Base-by-base conservation (phyloP, 2,888 invertebrate genomes). In the Odontomyia ornata region DNA sequence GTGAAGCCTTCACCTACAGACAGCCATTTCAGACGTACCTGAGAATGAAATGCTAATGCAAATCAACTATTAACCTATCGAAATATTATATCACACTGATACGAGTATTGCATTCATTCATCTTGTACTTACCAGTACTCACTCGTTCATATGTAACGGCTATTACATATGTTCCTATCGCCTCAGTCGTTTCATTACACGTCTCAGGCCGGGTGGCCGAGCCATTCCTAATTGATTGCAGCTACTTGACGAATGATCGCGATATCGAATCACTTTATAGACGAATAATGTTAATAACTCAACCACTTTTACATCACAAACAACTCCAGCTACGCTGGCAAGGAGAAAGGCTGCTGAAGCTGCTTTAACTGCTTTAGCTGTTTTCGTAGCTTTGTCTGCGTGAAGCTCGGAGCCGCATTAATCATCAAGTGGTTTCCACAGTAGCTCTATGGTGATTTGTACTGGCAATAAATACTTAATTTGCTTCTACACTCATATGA, bases 241-340 rank as follows among this genome's bases (percentile, higher is more conserved):
- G 56, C 71, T 27, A 18, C 52, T 72, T 72, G 71, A 72, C 43
- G 71, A 72, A 72, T 72, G 71, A 28, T 72, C 52, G 28, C 56
- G 71, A 72, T 72, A 72, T 56, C 28, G 28, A 72, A 56, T 27
- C 71, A 72, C 56, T 72, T 72, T 72, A 56, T 72, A 56, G 71
- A 25, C 71, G 18, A 72, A 56, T 28, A 30, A 72, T n/a, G 28
- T 15, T 56, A 52, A 72, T 72, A 72, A 27, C 27, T 69, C 27
- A 65, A 27, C 18, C 36, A 36, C 36, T 36, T 36, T 30, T 36
- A 23, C 36, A 11, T 65, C 21, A 15, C 18, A 23, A 36, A 30
- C 27, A 65, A 30, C n/a, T 21, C 3, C 21, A 18, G 36, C n/a
- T 18, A n/a, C 7, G n/a, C 28, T 18, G 11, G 36, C 21, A 4